Base-by-base conservation (phyloP, 1,140 invertebrate species). In the Oedothorax gibbosus region DNA sequence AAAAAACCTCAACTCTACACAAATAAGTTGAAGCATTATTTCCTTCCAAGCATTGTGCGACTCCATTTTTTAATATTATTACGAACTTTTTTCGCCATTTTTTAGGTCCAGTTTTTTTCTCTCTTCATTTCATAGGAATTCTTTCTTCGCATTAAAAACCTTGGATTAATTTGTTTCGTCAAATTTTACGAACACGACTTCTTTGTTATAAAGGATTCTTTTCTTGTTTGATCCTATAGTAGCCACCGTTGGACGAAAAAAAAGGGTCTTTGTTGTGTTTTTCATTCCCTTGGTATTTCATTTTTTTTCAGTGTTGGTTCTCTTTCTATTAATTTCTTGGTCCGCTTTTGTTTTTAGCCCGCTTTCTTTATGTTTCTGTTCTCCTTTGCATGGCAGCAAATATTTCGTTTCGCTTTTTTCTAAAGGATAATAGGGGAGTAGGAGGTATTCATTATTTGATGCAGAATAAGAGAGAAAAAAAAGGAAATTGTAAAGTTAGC, bases 151-250 rank as follows among this genome's bases (percentile, higher is more conserved):
- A 77, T 77, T 77, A 77, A 77, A 77, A 77, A 49, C 49, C 60
- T 2, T 64, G 75, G 60, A 77, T 77, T 77, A 77, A 77, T 77
- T 77, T 77, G 75, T 77, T 77, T 77, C 75, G 65, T 77, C 57
- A 77, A 65, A 65, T 77, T 77, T 77, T 65, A 77, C 75, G 75
- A 77, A 57, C 60, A 18, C 0, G 21, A 62, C 54, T 64, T 71
- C 69, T 71, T 35, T 71, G 69, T 20, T 71, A 9, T 60, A 57
- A 15, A 56, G 56, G 53, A 57, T 35, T 75, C 56, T 75, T 75
- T 75, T 56, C 56, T 75, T 60, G 53, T 75, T 56, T 57, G 49
- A 56, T 60, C 53, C 56, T 75, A 14, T 15, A 14, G 2, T 35
- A n/a, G 69, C 69, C 57, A 53, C 21, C 54, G 50, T 71, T 18